Base-by-base conservation (phyloP, 2,888 invertebrate genomes). In the Chesias legatella region DNA sequence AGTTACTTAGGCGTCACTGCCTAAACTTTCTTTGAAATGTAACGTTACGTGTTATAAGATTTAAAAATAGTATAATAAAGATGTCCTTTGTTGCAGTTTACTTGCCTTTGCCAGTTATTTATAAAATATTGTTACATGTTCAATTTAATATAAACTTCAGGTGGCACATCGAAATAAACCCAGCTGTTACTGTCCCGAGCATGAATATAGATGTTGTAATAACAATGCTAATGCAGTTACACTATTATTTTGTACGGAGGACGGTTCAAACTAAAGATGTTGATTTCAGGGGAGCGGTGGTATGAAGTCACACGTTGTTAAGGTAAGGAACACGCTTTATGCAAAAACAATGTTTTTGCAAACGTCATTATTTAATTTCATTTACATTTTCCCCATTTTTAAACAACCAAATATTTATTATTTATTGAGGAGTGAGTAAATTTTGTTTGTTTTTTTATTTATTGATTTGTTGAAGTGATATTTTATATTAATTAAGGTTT, bases 231-330 rank as follows among this genome's bases (percentile, higher is more conserved):
- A 56, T 54, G 75, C 73, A 51, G 55, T 69, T 46, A 51, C 43
- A 49, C 56, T 41, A 39, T 42, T 44, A 37, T 48, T 5, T 17
- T 32, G 50, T 43, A 55, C 42, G 58, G 53, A 59, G 60, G 52
- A 58, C 47, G 39, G 48, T 52, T 58, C 60, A 47, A 60, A 72
- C 66, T 76, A 62, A 75, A 74, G 60, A 60, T 81, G 56, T 82
- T 80, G 60, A 73, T 88, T 88, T 76, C 86, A 88, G 86, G 86
- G 83, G 68, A 81, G 78, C 79, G 85, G 85, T 51, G 59, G 83
- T 58, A 58, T 69, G 56, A 84, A 73, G 64, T 56, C 81, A 36
- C 85, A 82, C 60, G 72, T 83, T 55, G 78, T 86, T 3, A 86
- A 86, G 84, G 85, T 86, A 71, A 84, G 83, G 58, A 47, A 58